Base-by-base conservation (phyloP, 1,140 invertebrate genomes). In the Pseudomyrmex pallidus region DNA sequence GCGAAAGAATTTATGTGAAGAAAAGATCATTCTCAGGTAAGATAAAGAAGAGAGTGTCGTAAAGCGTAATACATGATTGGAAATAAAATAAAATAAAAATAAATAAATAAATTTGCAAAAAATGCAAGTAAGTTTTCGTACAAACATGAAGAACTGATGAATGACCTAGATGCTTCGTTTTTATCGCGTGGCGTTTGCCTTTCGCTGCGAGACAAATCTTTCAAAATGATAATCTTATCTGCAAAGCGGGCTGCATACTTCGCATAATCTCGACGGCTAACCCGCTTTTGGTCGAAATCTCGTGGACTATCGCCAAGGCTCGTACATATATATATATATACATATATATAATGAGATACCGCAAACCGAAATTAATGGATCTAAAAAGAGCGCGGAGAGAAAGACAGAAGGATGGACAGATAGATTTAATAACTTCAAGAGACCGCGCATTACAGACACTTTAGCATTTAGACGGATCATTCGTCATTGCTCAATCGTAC, bases 401-500 rank as follows among this genome's bases (percentile, higher is more conserved):
- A 54, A 61, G 70, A 82, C 74, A 82, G 86, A 85, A 35, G 35
- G 35, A 82, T 80, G 70, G 86, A 87, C 59, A 61, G 70, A 82
- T 77, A 82, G 86, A 85, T 77, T 87, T 85, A 88, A 88, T 88
- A 88, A 88, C 83, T 83, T 62, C 46, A 73, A 62, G 77, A 88
- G 87, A 88, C 72, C 70, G 82, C 74, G 82, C 76, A 87, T 90
- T 90, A 89, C 66, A 64, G 68, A 82, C 85, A 89, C 78, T 83
- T 87, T 22, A 48, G 63, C 57, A 86, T 87, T 74, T 77, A 77
- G 86, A 87, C 64, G 63, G 83, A 89, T 88, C 85, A 89, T 90
- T 89, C 87, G 87, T 89, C 90, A 90, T 90, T 85, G 87, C 84
- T 85, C 84, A 87, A 88, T 90, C 88, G 74, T 73, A 20, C 82